These are phyloP conservation scores for Mustelus asterias DNA, from an alignment of 2,113 vertebrate species.

Conservation along the genomic window DNA sequence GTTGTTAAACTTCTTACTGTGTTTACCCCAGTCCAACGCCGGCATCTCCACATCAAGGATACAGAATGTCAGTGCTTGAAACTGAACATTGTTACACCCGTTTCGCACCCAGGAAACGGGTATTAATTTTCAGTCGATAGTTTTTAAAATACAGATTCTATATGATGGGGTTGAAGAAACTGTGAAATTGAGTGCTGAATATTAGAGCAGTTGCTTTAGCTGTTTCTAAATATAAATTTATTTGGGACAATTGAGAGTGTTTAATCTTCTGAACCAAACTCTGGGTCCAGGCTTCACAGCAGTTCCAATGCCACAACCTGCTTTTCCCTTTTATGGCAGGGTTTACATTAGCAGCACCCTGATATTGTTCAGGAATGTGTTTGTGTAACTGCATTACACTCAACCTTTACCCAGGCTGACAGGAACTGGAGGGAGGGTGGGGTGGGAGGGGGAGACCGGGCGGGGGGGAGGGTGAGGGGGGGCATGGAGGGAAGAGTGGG, in stretches of 20 bases:
- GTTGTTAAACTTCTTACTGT: too few species aligned
- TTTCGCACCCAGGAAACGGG: background rate
- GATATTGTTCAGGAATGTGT: conserved; percentile 43
- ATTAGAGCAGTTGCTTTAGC: background rate
- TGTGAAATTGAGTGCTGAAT: background rate
- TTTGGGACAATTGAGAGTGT: background rate
- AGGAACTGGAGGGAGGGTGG: background rate
- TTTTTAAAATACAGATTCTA: background rate
- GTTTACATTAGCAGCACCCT: conserved; percentile 52
- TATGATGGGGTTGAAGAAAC: background rate
- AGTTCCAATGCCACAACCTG: conserved; percentile 63
- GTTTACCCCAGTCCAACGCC: too few species aligned
- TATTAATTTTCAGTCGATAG: too few species aligned
- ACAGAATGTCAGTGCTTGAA: background rate
- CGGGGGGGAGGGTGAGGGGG: background rate
- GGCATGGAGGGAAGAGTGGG: too few species aligned
- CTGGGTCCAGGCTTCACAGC: background rate
- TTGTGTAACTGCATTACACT: conserved; percentile 46
- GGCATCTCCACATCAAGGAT: too few species aligned
- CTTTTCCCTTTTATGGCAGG: conserved; percentile 61
- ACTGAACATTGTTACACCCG: background rate
- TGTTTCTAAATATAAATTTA: background rate
- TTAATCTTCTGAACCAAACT: background rate
- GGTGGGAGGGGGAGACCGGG: background rate
- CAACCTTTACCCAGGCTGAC: conserved; percentile 46